Conservation (phyloP, 2,797 vertebrate genomes). For the Avahi laniger region DNA sequence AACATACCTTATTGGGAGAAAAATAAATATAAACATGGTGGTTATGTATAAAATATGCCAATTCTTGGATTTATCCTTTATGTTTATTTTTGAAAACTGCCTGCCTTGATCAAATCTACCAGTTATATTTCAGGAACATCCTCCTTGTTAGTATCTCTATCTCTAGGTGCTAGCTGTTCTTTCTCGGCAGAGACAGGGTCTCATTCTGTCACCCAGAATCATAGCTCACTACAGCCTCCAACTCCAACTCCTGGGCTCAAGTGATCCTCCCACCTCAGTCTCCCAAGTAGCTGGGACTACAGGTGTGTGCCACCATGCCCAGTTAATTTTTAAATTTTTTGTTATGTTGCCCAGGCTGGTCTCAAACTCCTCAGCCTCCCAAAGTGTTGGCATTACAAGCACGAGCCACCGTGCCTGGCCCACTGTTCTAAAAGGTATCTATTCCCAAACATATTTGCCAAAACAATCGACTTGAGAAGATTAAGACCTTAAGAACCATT, state of each 20-base stretch:
- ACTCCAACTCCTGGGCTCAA: background rate
- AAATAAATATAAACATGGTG: background rate
- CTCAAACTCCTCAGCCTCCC: background rate
- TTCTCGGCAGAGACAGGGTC: background rate
- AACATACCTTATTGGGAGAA: constrained; percentile 26
- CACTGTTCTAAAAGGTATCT: background rate
- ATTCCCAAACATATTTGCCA: background rate
- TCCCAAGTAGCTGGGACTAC: background rate
- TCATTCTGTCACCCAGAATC: background rate
- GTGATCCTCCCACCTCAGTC: background rate
- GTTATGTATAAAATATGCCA: background rate
- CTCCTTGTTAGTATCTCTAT: background rate
- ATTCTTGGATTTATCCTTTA: background rate
- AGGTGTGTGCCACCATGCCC: background rate
- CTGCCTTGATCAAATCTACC: background rate
- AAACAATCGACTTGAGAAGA: background rate
- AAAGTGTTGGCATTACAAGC: background rate
- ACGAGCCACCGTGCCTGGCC: background rate
- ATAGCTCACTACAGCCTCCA: background rate
- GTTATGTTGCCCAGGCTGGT: background rate
- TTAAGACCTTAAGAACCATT: background rate
- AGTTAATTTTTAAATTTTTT: background rate
- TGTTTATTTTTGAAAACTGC: background rate
- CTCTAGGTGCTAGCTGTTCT: background rate
- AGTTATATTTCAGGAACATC: background rate